A percentile compares a stretch with the other conserved stretches of the same genome.
These are phyloP conservation scores for Urechis unicinctus DNA, from an alignment of 2,888 invertebrate species.

Conservation along the genomic window DNA sequence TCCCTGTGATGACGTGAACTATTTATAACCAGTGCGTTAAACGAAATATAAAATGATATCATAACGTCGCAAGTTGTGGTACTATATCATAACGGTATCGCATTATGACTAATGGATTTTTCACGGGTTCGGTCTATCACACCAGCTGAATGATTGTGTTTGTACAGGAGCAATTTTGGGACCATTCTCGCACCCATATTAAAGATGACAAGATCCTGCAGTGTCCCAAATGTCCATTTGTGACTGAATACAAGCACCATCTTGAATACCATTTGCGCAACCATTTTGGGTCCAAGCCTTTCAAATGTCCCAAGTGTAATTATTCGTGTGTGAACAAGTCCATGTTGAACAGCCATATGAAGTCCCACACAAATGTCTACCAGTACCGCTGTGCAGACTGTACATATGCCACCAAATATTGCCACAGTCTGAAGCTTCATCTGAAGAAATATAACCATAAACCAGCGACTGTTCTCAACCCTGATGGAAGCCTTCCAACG, in stretches of 20 bases:
- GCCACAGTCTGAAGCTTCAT: slow-evolving; percentile 93
- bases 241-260: slow-evolving; percentile 98
- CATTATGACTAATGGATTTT: no score
- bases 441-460: slow-evolving; percentile 84
- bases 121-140: no score
- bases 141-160: neutral
- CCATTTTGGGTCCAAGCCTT: slow-evolving; percentile 91
- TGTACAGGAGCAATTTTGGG: slow-evolving; percentile 74
- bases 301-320: slow-evolving; percentile 79
- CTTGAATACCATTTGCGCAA: slow-evolving; percentile 89
- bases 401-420: slow-evolving; percentile 94
- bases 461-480: slow-evolving; percentile 70
- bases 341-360: slow-evolving; percentile 96
- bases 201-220: slow-evolving; percentile 83
- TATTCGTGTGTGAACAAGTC: slow-evolving; percentile 58
- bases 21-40: neutral
- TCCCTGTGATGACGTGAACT: neutral
- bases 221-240: slow-evolving; percentile 90
- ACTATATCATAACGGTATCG: no score
- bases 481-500: slow-evolving; percentile 46
- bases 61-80: no score
- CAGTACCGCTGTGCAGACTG: slow-evolving; percentile 91
- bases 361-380: slow-evolving; percentile 80
- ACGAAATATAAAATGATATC: neutral
- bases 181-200: slow-evolving; percentile 81